Percentiles rank a stretch among this genome's conserved stretches.
Evolutionary conservation across 2,888 invertebrate genomes (phyloP).

Genomic region (Leptothorax acervorum): DNA sequence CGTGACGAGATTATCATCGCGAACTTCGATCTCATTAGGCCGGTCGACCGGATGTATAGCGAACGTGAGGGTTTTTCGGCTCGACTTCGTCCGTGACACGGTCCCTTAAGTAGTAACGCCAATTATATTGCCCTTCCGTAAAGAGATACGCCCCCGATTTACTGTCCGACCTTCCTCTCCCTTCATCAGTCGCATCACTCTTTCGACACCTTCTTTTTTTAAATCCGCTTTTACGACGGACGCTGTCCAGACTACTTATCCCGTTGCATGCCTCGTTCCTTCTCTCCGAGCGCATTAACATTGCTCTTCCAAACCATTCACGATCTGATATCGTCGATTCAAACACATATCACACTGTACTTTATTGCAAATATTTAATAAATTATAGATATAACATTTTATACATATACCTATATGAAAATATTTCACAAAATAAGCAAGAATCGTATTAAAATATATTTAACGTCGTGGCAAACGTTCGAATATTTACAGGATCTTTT

Average conservation of each 20-base stretch:
- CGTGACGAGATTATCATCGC: constrained; percentile 55
- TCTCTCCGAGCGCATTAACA: background rate
- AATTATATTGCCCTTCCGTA: constrained; percentile 58
- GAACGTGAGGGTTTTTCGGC: constrained; percentile 56
- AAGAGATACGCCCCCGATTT: constrained; percentile 48
- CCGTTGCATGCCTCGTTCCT: background rate
- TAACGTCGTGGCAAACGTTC: background rate
- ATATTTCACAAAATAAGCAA: constrained; percentile 6
- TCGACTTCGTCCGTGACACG: constrained; percentile 51
- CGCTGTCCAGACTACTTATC: background rate
- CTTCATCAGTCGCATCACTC: constrained; percentile 3
- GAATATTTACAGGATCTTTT: background rate
- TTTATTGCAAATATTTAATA: constrained; percentile 9
- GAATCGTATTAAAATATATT: constrained; percentile 1
- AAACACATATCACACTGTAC: background rate
- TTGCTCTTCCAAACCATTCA: background rate
- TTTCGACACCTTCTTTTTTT: constrained; percentile 34
- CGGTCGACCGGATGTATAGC: constrained; percentile 57
- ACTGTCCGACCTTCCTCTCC: constrained; percentile 28
- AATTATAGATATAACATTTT: background rate
- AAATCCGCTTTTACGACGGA: constrained; percentile 26
- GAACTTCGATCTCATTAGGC: constrained; percentile 42
- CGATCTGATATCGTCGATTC: background rate
- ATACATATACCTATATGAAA: background rate
- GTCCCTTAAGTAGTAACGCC: constrained; percentile 32